These are phyloP conservation scores for Sterrhoptilus dennistouni DNA, from an alignment of 2,113 vertebrate genomes.

Conservation along the genomic window DNA sequence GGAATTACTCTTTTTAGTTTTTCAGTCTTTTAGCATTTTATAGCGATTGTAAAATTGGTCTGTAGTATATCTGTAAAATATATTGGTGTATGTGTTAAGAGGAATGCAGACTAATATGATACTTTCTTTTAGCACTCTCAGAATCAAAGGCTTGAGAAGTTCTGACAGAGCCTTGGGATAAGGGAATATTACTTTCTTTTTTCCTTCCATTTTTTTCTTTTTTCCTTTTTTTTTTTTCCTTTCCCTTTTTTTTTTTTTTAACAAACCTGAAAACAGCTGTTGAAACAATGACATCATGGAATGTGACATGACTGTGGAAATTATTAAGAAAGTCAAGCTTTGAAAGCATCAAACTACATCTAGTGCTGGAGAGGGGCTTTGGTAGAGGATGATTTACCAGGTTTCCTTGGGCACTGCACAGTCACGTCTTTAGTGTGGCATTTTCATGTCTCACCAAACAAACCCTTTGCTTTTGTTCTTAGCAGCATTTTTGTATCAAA, in stretches of 20 bases:
- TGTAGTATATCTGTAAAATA: neutral
- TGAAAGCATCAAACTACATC: conserved; percentile 44
- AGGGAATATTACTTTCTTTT: neutral
- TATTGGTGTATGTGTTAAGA: neutral
- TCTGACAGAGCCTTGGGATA: neutral
- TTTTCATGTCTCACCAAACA: neutral
- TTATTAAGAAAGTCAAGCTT: conserved; percentile 63
- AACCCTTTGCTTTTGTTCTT: neutral
- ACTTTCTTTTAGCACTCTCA: conserved; percentile 37
- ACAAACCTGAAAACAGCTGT: conserved; percentile 75
- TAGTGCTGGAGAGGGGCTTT: neutral
- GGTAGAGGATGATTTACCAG: conserved; percentile 26
- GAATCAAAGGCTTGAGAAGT: conserved; percentile 52
- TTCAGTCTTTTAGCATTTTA: neutral
- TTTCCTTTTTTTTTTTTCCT: neutral
- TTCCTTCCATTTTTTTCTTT: neutral
- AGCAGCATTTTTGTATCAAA: neutral
- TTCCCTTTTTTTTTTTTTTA: neutral
- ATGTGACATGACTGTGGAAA: conserved; percentile 64
- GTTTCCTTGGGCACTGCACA: neutral
- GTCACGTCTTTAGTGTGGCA: neutral
- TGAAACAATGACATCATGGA: conserved; percentile 77
- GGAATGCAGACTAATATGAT: neutral
- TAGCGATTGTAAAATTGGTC: neutral
- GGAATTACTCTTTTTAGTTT: neutral